Base-by-base conservation (phyloP, 2,888 invertebrate genomes). In the Drosophila macrothrix region DNA sequence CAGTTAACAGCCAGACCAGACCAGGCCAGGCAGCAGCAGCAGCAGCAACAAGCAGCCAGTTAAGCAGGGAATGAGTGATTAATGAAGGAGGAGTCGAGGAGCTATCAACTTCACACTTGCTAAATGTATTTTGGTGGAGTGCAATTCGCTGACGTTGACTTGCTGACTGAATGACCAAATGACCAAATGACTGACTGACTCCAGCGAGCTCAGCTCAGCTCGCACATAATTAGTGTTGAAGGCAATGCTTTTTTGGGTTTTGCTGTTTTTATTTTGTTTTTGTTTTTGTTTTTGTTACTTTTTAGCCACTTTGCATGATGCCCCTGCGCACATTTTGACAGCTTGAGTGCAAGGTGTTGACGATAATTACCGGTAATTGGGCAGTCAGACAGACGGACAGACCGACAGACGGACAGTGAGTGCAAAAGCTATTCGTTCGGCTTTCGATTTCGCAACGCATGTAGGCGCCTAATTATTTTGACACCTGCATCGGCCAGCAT, bases 391-490 rank as follows among this genome's bases (percentile, higher is more conserved):
- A 49, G 59, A 41, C 35, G 46, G 59, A 52, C 55, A 22, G 67
- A 50, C 68, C 33, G 59, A 41, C 39, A 49, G 31, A 33, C 62
- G 54, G 60, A 49, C 61, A 31, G 69, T 53, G 67, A 58, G 31
- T 46, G 60, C 63, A 49, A 76, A 80, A 79, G 76, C 70, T 80
- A 41, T 55, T 29, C 37, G 55, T 37, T 35, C 12, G 29, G 25
- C 25, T 19, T 28, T 28, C 35, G 35, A 50, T 46, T 33, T 28
- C 28, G 35, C 14, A 28, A 22, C 35, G 49, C 6, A 29, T 46
- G 84, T 90, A 90, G 87, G 87, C 87, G 90, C 87, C 87, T 90
- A 88, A 88, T 88, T 88, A 88, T 88, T 88, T 90, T 88, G 87
- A 88, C 87, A 88, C 90, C 87, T 90, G 87, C 90, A 77, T n/a